A percentile compares a stretch with the other conserved stretches of the same genome.
phyloP scores from a whole-genome alignment of 2,113 vertebrate genomes.

The Mellivora capensis region DNA sequence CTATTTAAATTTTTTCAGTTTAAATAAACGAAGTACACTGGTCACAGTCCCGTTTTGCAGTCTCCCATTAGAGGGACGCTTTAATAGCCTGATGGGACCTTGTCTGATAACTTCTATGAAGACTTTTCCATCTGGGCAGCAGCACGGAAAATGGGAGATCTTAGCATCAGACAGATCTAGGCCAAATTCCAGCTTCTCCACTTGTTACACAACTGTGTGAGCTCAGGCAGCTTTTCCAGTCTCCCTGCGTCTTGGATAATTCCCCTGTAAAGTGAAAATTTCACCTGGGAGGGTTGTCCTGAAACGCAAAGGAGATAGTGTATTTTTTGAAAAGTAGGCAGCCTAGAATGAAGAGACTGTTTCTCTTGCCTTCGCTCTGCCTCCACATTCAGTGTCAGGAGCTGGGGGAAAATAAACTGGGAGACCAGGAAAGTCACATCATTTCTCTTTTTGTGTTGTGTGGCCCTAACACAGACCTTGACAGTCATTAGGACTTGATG shows the following conservation, averaged over 20 bases:
- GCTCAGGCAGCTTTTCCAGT: not conserved
- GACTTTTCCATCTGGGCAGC: not conserved
- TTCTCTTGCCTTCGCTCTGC: not conserved
- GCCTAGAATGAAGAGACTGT: not conserved
- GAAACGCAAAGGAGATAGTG: not conserved
- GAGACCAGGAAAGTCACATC: slow-evolving; percentile 24
- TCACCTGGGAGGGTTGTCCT: not conserved
- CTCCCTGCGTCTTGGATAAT: not conserved
- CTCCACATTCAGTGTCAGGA: not conserved
- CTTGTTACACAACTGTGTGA: not conserved
- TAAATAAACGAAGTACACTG: not conserved
- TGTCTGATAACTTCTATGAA: not conserved
- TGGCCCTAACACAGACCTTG: slow-evolving; percentile 57
- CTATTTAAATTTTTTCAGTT: not conserved
- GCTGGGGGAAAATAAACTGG: not conserved
- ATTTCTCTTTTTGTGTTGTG: slow-evolving; percentile 62
- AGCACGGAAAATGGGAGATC: not conserved
- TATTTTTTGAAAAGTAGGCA: not conserved
- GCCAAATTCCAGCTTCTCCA: not conserved
- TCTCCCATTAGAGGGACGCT: not conserved
- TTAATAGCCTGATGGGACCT: not conserved
- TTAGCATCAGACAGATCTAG: not conserved
- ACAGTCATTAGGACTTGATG: slow-evolving; percentile 75
- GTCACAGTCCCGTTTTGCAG: not conserved
- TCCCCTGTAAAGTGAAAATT: not conserved